Evolutionary conservation across 2,888 invertebrate species (phyloP).

Genomic region (Cantharis flavilabris): DNA sequence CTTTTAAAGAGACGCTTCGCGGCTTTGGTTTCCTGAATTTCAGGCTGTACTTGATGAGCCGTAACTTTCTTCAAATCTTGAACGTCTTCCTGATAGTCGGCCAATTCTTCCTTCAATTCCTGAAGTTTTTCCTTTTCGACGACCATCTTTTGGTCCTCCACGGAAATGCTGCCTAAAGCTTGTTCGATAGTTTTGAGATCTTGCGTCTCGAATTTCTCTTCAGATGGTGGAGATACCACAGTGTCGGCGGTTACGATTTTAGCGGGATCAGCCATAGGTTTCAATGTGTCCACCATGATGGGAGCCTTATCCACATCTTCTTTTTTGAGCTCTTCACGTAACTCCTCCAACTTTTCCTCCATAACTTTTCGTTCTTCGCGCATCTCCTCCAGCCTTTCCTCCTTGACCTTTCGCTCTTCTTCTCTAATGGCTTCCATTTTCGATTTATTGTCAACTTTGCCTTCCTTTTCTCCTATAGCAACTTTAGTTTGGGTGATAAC

Average conservation of each 20-base stretch:
- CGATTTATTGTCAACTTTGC: conserved; percentile 88
- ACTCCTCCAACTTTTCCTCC: conserved; percentile 74
- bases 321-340: conserved; percentile 62
- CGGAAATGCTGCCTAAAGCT: conserved; percentile 81
- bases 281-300: conserved; percentile 55
- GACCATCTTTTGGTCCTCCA: conserved; percentile 74
- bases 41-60: conserved; percentile 67
- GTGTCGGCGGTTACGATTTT: conserved; percentile 45
- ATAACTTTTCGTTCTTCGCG: conserved; percentile 84
- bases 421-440: conserved; percentile 88
- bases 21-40: conserved; percentile 81
- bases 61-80: conserved; percentile 81
- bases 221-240: conserved; percentile 29
- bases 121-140: conserved; percentile 91
- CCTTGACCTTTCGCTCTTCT: conserved; percentile 84
- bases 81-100: conserved; percentile 92
- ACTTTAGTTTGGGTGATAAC: conserved; percentile 88
- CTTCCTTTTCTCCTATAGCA: conserved; percentile 93
- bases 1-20: conserved; percentile 82
- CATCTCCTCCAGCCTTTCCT: conserved; percentile 74
- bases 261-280: conserved; percentile 46
- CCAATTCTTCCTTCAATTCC: conserved; percentile 87
- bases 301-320: conserved; percentile 62
- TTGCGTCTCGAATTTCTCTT: conserved; percentile 62
- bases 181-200: conserved; percentile 88